phyloP scores from a whole-genome alignment of 2,797 vertebrate species.

The Gymnothorax reevesii region DNA sequence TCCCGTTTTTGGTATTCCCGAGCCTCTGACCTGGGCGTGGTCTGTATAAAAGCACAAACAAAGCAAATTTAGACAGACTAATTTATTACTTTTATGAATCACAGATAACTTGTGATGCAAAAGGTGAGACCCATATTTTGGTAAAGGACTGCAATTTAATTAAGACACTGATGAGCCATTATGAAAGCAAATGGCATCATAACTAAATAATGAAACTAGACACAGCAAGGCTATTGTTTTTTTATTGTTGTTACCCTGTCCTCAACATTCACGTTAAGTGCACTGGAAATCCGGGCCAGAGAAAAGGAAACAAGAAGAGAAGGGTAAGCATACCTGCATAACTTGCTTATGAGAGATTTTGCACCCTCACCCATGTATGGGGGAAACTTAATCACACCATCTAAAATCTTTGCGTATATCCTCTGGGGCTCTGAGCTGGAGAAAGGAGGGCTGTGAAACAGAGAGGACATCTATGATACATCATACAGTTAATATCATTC shows the following conservation, averaged over 20 bases:
- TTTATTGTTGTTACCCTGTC: too few relatives aligned
- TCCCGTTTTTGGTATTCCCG: slow-evolving; percentile 81
- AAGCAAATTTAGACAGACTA: background rate
- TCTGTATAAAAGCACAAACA: slow-evolving; percentile 54
- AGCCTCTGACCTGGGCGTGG: slow-evolving; percentile 77
- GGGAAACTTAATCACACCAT: slow-evolving; percentile 73
- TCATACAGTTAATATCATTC: background rate
- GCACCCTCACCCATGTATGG: slow-evolving; percentile 73
- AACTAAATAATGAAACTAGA: background rate
- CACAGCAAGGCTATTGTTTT: background rate
- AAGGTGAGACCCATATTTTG: background rate
- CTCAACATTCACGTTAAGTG: background rate
- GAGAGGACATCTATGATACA: background rate
- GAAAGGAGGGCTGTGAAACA: slow-evolving; percentile 73
- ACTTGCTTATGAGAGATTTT: slow-evolving; percentile 77
- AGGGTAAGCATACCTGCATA: slow-evolving; percentile 73
- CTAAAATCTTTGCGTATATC: slow-evolving; percentile 80
- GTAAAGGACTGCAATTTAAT: background rate
- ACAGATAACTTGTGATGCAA: background rate
- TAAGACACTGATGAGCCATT: background rate
- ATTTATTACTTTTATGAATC: background rate
- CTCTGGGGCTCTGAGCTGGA: slow-evolving; percentile 79
- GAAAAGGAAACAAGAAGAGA: background rate
- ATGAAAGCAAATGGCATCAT: too few relatives aligned
- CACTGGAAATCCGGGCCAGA: background rate